Base-by-base conservation (phyloP, 2,888 invertebrate genomes). In the Ectemnius cavifrons region DNA sequence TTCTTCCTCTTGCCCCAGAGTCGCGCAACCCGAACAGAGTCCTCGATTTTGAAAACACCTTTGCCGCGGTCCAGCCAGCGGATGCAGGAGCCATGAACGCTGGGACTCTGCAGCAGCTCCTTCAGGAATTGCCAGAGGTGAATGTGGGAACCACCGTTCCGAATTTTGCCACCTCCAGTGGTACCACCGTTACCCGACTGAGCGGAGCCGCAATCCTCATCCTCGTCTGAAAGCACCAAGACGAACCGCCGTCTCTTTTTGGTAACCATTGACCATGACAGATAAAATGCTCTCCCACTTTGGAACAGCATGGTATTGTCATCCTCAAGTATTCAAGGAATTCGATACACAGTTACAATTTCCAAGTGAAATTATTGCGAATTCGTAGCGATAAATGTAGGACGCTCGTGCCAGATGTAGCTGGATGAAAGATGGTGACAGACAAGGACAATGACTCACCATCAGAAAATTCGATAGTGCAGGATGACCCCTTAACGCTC, bases 41-140 rank as follows among this genome's bases (percentile, higher is more conserved):
- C 99, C 91, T 99, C 99, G 90, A 99, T 99, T 93, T 99, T 99
- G 93, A 99, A 99, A 58, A 99, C 96, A 72, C 98, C 99, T 91
- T 96, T 96, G 91, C 94, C 94, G 89, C 98, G 94, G 91, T 99
- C 98, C 85, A 99, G 92, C 99, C 99, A 99, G 89, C 98, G 95
- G 89, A 99, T 99, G 90, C 98, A 99, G 4, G 96, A 96, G 13
- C 97, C 97, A 91, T 98, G 97, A 46, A 95, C 92, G 83, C 97
- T 96, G 0, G 98, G 97, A 64, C 97, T 95, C 20, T 96, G 94
- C 0, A 99, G 93, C 16, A 99, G 94, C 91, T 99, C 99, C 91
- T 98, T 98, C 67, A 99, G 93, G 92, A 99, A 99, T 92, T 99
- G 99, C 99, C 99, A 99, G 61, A 99, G 93, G 91, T 99, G 99